A percentile compares a stretch with the other conserved stretches of the same genome.
These are phyloP conservation scores for Xenentodon cancila DNA, from an alignment of 2,797 vertebrate species.

Conservation along the genomic window DNA sequence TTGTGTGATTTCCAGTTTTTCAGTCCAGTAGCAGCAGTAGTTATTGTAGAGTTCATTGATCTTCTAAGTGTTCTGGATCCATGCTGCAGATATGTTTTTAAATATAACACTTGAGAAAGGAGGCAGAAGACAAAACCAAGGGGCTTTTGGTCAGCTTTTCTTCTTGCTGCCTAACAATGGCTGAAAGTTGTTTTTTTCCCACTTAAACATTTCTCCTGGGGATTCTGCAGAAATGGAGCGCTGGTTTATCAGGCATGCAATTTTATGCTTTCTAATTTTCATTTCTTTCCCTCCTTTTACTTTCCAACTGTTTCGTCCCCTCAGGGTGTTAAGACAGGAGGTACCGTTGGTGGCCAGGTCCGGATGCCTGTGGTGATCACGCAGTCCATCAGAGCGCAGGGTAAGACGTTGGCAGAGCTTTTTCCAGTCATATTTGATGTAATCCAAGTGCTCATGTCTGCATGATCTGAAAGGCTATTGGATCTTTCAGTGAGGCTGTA, in stretches of 20 bases:
- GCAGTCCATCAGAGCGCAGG: conserved; percentile 85
- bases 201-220: conserved; percentile 16
- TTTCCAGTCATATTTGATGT: conserved; percentile 10
- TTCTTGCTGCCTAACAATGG: conserved; percentile 8
- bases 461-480: background rate
- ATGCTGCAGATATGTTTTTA: conserved; percentile 4
- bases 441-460: background rate
- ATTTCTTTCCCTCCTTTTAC: conserved; percentile 3
- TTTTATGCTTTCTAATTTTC: conserved; percentile 14
- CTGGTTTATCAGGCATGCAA: conserved; percentile 10
- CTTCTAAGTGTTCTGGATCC: conserved; percentile 21
- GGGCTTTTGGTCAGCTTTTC: conserved; percentile 13
- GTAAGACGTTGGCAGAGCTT: conserved; percentile 59
- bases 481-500: background rate
- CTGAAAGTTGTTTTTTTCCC: conserved; percentile 14
- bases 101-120: conserved; percentile 4
- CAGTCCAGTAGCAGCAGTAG: background rate
- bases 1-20: conserved; percentile 27
- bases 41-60: conserved; percentile 10
- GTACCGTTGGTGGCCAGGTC: conserved; percentile 80
- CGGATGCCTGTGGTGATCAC: conserved; percentile 89
- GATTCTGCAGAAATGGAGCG: conserved; percentile 13
- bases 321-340: conserved; percentile 84
- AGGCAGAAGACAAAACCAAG: conserved; percentile 13
- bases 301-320: conserved; percentile 24